A percentile compares a stretch with the other conserved stretches of the same genome.
These are phyloP conservation scores for Phodopus roborovskii DNA, from an alignment of 2,113 vertebrate species.

Conservation along the genomic window DNA sequence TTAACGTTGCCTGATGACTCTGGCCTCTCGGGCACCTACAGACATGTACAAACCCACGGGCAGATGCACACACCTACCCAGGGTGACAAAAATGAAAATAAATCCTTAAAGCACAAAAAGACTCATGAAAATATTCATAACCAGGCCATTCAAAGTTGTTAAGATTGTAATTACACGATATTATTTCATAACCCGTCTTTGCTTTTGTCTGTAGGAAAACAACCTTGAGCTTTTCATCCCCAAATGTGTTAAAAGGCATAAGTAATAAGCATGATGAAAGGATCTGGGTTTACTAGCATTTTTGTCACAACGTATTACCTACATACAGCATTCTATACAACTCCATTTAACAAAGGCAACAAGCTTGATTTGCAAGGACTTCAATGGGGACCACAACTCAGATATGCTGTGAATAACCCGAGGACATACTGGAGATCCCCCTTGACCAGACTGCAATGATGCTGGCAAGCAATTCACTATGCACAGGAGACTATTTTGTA, in stretches of 20 bases:
- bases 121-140: background rate
- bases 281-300: constrained; percentile 37
- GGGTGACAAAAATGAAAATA: background rate
- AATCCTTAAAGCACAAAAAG: constrained; percentile 2
- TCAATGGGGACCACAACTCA: constrained; percentile 79
- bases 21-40: background rate
- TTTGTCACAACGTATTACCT: constrained; percentile 72
- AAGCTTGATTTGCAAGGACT: constrained; percentile 74
- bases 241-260: constrained; percentile 52
- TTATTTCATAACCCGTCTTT: background rate
- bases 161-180: background rate
- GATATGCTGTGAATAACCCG: constrained; percentile 72
- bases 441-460: constrained; percentile 59
- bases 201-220: constrained; percentile 26
- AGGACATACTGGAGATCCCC: constrained; percentile 80
- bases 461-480: constrained; percentile 80
- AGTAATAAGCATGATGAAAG: constrained; percentile 72
- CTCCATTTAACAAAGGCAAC: constrained; percentile 75
- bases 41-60: background rate
- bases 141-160: constrained; percentile 28
- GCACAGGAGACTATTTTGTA: constrained; percentile 76
- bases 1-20: background rate
- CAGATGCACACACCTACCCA: background rate
- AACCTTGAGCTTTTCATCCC: constrained; percentile 46
- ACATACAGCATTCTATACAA: constrained; percentile 48